phyloP scores from a whole-genome alignment of 53 echinoderm and acorn worm species.

The Holothuria leucospilota region DNA sequence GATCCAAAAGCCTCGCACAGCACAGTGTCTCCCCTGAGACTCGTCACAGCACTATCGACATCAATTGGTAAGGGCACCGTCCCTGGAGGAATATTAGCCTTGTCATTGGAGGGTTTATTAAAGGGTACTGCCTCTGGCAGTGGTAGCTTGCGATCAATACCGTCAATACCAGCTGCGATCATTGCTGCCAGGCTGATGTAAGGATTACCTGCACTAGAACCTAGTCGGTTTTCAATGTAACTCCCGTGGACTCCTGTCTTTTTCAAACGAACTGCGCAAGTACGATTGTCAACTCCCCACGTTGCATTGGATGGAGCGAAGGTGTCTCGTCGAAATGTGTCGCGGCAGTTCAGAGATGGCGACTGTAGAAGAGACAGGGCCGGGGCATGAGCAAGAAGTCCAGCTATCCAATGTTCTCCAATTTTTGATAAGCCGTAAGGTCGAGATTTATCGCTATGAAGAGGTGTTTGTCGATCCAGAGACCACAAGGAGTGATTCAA shows the following conservation, averaged over 20 bases:
- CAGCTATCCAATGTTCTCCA: conserved; percentile 5
- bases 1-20: conserved; percentile 5
- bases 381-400: conserved; percentile 29
- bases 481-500: conserved; percentile 20
- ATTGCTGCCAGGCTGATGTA: conserved; percentile 20
- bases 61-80: background rate
- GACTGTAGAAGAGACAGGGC: conserved; percentile 7
- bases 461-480: background rate
- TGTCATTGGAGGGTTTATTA: background rate
- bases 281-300: conserved; percentile 39
- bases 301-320: background rate
- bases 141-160: conserved; percentile 5
- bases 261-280: conserved; percentile 11
- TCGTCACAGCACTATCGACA: background rate
- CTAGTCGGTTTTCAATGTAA: conserved; percentile 31
- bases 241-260: background rate
- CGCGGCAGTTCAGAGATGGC: conserved; percentile 7
- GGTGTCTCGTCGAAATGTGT: no score
- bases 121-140: background rate
- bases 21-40: conserved; percentile 4
- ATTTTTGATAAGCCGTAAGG: background rate
- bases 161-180: conserved; percentile 27
- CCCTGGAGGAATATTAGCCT: background rate
- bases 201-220: conserved; percentile 22
- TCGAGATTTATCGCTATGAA: background rate